Percentiles rank a stretch among this genome's conserved stretches.
Evolutionary conservation across 2,888 invertebrate genomes (phyloP).

Genomic region (Diachrysia chrysitis): DNA sequence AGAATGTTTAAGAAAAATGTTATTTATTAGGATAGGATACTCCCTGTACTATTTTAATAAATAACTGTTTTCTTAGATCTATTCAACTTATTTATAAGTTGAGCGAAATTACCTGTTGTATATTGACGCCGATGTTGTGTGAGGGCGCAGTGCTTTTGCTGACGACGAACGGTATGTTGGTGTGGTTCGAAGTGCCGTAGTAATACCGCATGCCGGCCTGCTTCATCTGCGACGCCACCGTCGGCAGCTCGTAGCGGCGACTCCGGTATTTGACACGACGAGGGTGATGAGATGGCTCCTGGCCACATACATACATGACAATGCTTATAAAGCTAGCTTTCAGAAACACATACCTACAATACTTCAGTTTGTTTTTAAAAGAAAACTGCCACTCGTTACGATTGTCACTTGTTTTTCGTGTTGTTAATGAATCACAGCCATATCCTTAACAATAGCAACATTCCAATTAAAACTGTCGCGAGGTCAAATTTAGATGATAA

Average conservation of each 20-base stretch:
- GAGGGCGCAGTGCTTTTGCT: slow-evolving; percentile 90
- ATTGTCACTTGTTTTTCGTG: no score
- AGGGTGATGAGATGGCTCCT: slow-evolving; percentile 48
- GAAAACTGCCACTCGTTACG: no score
- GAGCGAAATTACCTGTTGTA: slow-evolving; percentile 86
- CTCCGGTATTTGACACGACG: slow-evolving; percentile 73
- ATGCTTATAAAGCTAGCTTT: neutral
- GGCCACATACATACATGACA: neutral
- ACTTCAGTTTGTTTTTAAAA: neutral
- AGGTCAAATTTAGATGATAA: no score
- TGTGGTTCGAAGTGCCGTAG: slow-evolving; percentile 76
- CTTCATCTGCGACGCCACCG: slow-evolving; percentile 91
- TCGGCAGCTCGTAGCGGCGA: slow-evolving; percentile 90
- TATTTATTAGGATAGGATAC: neutral
- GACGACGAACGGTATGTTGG: slow-evolving; percentile 90
- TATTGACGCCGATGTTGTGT: slow-evolving; percentile 91
- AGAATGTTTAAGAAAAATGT: no score
- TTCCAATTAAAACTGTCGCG: no score
- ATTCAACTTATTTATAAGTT: neutral
- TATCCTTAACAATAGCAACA: no score
- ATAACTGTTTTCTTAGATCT: neutral
- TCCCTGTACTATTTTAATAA: neutral
- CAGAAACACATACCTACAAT: neutral
- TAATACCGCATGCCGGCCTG: slow-evolving; percentile 88
- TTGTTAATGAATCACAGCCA: no score